phyloP scores from a whole-genome alignment of 2,113 vertebrate genomes.

The Gymnorhina tibicen region DNA sequence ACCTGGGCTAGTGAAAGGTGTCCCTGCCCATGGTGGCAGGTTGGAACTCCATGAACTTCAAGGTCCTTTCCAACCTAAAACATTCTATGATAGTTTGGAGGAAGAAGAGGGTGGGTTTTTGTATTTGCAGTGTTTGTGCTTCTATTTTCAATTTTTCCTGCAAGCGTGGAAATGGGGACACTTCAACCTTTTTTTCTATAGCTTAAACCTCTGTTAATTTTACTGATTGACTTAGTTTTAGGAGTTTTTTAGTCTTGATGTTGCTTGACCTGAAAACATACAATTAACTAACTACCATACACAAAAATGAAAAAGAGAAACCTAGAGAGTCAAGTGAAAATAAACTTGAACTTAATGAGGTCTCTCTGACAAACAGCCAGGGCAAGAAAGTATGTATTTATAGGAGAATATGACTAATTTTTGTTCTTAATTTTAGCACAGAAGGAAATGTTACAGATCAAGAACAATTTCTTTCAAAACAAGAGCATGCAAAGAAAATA shows the following conservation, averaged over 20 bases:
- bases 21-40: neutral
- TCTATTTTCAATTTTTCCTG: neutral
- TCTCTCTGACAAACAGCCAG: neutral
- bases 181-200: neutral
- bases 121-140: neutral
- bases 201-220: neutral
- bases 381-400: neutral
- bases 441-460: neutral
- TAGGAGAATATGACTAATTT: neutral
- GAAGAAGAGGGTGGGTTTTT: accelerated
- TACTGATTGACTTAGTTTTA: neutral
- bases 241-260: neutral
- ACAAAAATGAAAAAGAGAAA: neutral
- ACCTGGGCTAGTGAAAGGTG: neutral
- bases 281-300: neutral
- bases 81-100: neutral
- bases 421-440: neutral
- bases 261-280: neutral
- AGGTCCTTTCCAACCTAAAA: neutral
- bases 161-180: neutral
- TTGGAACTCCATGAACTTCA: neutral
- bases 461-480: neutral
- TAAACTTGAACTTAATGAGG: neutral
- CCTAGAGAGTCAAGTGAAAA: neutral
- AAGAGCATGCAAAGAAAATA: neutral